phyloP scores from a whole-genome alignment of 2,888 invertebrate species.

The Machimus atricapillus region DNA sequence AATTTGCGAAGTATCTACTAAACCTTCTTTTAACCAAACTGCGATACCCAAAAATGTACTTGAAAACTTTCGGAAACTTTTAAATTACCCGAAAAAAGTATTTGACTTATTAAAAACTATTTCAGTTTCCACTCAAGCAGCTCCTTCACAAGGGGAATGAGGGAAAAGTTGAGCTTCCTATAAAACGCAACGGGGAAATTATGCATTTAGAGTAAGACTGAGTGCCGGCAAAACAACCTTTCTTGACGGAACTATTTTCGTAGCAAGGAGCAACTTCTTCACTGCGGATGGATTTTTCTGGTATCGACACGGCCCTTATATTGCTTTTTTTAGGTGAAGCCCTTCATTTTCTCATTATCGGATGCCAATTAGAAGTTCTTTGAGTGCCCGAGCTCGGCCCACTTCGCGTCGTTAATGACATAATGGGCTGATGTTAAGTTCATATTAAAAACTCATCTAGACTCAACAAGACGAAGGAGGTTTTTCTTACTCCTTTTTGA shows the following conservation, averaged over 20 bases:
- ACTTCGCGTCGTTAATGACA: not conserved
- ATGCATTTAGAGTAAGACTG: not conserved
- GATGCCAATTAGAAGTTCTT: slow-evolving; percentile 23
- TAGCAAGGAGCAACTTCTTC: not conserved
- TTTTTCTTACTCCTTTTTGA: not conserved
- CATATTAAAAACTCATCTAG: not conserved
- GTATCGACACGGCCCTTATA: not conserved
- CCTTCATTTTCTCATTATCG: slow-evolving; percentile 22
- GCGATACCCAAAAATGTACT: not conserved
- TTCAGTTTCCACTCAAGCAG: not conserved
- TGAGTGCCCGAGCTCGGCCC: not conserved
- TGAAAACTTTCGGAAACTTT: not conserved
- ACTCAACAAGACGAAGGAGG: not conserved
- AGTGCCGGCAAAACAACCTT: not conserved
- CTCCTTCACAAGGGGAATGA: not conserved
- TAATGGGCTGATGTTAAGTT: not conserved
- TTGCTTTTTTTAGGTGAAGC: not conserved
- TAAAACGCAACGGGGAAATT: not conserved
- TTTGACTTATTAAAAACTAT: not conserved
- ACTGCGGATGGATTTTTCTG: not conserved
- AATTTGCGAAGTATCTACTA: not conserved
- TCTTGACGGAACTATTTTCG: not conserved
- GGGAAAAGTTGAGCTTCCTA: not conserved
- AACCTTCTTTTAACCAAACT: not conserved
- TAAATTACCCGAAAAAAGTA: not conserved